Percentiles rank a stretch among this genome's conserved stretches.
These are phyloP conservation scores for Grapholita molesta DNA, from an alignment of 1,140 invertebrate species.

Conservation along the genomic window DNA sequence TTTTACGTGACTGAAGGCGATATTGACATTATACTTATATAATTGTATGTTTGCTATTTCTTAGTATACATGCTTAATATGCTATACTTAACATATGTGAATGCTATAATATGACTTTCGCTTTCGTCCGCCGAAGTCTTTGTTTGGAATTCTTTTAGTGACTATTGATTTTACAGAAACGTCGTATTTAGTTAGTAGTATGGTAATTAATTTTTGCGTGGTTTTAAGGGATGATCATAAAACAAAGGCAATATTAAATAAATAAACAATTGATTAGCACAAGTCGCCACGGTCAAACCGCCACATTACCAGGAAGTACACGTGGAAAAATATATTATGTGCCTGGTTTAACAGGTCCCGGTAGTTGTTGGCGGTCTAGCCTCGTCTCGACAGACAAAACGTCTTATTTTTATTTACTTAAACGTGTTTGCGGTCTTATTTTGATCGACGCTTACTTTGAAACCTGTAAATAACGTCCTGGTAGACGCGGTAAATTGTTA, in stretches of 20 bases:
- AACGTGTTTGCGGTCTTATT: background rate
- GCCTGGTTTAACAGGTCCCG: too few relatives aligned
- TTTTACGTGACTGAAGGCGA: background rate
- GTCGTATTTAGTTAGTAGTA: too few relatives aligned
- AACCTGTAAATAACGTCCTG: background rate
- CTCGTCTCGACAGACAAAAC: background rate
- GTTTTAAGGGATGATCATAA: too few relatives aligned
- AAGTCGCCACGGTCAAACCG: too few relatives aligned
- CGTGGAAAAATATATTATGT: too few relatives aligned
- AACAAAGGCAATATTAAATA: too few relatives aligned
- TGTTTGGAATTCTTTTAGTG: background rate
- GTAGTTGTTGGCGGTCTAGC: background rate
- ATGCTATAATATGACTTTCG: background rate
- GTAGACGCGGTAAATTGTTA: too few relatives aligned
- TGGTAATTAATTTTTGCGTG: background rate
- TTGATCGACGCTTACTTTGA: background rate
- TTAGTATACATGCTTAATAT: too few relatives aligned
- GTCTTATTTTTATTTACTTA: background rate
- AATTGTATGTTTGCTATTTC: too few relatives aligned
- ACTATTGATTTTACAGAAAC: constrained; percentile 12
- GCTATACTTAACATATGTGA: background rate
- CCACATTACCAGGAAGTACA: too few relatives aligned
- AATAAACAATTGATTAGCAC: too few relatives aligned
- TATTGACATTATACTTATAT: background rate
- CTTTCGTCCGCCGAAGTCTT: background rate